Conservation (phyloP, 2,113 vertebrate genomes). For the Limanda limanda region DNA sequence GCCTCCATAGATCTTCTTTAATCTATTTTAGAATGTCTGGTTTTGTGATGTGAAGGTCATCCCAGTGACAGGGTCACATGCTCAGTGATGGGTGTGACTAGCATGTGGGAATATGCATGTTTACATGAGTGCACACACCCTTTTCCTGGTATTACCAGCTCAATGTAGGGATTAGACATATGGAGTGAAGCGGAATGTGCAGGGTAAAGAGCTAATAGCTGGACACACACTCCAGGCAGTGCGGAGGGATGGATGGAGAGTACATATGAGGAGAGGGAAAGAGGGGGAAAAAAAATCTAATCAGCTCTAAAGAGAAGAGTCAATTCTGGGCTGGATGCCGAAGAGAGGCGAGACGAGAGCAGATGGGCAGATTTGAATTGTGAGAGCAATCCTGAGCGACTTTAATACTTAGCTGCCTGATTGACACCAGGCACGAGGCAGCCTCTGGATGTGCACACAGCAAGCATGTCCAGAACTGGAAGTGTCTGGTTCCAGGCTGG, state of each 20-base stretch:
- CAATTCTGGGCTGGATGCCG: conserved; percentile 33
- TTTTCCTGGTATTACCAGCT: conserved; percentile 16
- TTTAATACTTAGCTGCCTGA: conserved; percentile 23
- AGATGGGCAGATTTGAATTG: conserved; percentile 61
- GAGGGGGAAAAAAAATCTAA: background rate
- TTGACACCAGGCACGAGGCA: conserved; percentile 7
- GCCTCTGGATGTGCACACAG: background rate
- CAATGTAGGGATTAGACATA: conserved; percentile 12
- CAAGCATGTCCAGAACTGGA: background rate
- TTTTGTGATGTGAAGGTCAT: conserved; percentile 35
- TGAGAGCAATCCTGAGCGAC: conserved; percentile 38
- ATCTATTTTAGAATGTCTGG: background rate
- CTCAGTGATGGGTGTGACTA: background rate
- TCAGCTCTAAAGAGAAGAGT: conserved; percentile 40
- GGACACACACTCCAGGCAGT: background rate
- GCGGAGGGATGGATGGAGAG: background rate
- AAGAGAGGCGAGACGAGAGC: conserved; percentile 28
- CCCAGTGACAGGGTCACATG: background rate
- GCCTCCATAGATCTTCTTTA: conserved; percentile 35
- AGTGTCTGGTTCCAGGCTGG: background rate
- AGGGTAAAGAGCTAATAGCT: conserved; percentile 29
- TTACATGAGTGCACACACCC: background rate
- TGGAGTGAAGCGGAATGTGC: conserved; percentile 7
- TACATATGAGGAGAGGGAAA: background rate
- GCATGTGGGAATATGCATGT: background rate